Base-by-base conservation (phyloP, 2,113 vertebrate genomes). In the Motacilla tschutschensis region DNA sequence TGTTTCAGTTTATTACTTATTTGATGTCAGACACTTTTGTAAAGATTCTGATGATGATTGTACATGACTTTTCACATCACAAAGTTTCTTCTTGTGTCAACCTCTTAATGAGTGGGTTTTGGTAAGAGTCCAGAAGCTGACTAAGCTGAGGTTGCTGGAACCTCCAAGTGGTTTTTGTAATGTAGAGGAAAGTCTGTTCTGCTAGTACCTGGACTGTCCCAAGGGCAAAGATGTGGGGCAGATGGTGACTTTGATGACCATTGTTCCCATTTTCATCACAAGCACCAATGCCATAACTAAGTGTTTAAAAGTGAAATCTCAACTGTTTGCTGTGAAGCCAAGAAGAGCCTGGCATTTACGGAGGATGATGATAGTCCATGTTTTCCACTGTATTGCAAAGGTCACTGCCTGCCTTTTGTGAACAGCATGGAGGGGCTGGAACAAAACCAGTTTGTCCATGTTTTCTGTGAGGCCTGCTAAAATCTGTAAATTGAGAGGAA, bases 401-500 rank as follows among this genome's bases (percentile, higher is more conserved):
- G 63, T 87, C 22, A 5, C 40, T 73, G 48, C 51, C 55, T 84
- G 25, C 33, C 36, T 88, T 78, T 71, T 78, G 75, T 2, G 0
- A 63, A 40, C 29, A 57, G 63, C 20, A 33, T 79, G 35, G 40
- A 64, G 72, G 55, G 91, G 59, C 70, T 75, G 79, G 21, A 75
- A 67, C 29, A 48, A 60, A 66, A 84, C 46, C 47, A 70, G 40
- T 59, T 78, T 63, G 58, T 78, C 59, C 17, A 0, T 76, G 38
- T 83, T 83, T 83, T 76, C 74, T 9, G 1, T 71, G 51, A 80
- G 73, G 43, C 65, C 43, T 78, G 29, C 33, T 79, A 69, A 93
- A 91, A 77, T 44, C 41, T 73, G 51, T 75, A 43, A 84, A 89
- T 70, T 54, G 51, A 88, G 86, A 76, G 57, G 41, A 89, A 75